Base-by-base conservation (phyloP, 2,797 vertebrate genomes). In the Rhinogobio ventralis region DNA sequence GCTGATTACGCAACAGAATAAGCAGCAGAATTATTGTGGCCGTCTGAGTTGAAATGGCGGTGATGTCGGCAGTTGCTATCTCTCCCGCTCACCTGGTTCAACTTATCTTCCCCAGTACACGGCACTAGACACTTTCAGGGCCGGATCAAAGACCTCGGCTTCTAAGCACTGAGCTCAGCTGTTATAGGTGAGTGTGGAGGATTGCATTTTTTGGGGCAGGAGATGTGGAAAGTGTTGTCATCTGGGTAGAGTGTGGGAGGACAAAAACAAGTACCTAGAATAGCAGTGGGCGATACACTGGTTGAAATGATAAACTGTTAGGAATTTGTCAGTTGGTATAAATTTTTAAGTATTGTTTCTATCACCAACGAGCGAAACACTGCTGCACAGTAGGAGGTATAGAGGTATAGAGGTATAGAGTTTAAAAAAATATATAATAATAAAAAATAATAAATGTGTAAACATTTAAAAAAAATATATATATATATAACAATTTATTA, bases 31-130 rank as follows among this genome's bases (percentile, higher is more conserved):
- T 76, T 64, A 74, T 46, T 53, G 75, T 84, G 86, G 87, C 85
- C 81, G 85, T 87, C 87, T 87, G 86, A 86, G 84, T 77, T 86
- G 72, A 64, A 78, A 87, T 85, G 88, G 85, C 83, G 84, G 82
- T 74, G 88, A 86, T 91, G 89, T 91, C 88, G 89, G 89, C 87
- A 84, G 87, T 75, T 69, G 87, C 92, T 92, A 94, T 93, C 93
- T 91, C 86, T 84, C 87, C 87, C 76, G 81, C 86, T 91, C 91
- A 93, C 92, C 92, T 90, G 91, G 90, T 91, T 87, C 88, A 91
- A 91, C 84, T 88, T 79, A 90, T 93, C 92, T 90, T 83, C 87
- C 82, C 79, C 81, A 83, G 89, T 86, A 87, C 88, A 90, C 72
- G 88, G 88, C 88, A 81, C 77, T 81, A 84, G 83, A 88, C 77